A percentile compares a stretch with the other conserved stretches of the same genome.
These are phyloP conservation scores for Acanthosepion lycidas DNA, from an alignment of 2,888 invertebrate species.

Conservation along the genomic window DNA sequence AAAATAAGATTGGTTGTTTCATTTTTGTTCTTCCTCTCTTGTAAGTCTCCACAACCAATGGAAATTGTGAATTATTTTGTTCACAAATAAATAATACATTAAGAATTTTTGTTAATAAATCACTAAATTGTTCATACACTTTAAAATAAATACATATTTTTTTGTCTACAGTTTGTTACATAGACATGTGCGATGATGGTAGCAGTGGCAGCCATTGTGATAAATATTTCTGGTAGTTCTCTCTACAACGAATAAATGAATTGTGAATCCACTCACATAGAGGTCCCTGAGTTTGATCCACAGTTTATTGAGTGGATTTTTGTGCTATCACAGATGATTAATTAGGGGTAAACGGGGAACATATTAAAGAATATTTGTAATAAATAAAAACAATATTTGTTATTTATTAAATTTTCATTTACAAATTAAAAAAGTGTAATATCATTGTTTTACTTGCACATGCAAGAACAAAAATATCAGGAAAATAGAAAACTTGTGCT, in stretches of 20 bases:
- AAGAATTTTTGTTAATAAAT: background rate
- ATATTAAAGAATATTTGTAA: background rate
- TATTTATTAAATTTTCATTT: background rate
- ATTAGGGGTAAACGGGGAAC: background rate
- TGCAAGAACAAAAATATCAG: background rate
- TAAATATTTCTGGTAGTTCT: background rate
- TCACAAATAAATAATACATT: background rate
- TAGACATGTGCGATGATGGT: background rate
- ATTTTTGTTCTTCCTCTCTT: background rate
- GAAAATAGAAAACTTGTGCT: conserved; percentile 33
- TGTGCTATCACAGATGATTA: conserved; percentile 22
- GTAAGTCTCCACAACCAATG: conserved; percentile 11
- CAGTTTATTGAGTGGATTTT: conserved; percentile 24
- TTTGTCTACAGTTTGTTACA: conserved; percentile 17
- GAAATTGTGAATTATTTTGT: background rate
- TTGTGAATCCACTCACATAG: background rate
- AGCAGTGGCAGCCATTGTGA: background rate
- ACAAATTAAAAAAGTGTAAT: background rate
- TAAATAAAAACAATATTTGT: background rate
- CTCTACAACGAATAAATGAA: background rate
- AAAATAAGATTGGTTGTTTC: background rate
- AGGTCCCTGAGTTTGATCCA: conserved; percentile 8
- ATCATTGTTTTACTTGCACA: background rate
- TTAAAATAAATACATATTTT: background rate
- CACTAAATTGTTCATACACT: background rate